Base-by-base conservation (phyloP, 2,888 invertebrate species). In the Zele albiditarsus region DNA sequence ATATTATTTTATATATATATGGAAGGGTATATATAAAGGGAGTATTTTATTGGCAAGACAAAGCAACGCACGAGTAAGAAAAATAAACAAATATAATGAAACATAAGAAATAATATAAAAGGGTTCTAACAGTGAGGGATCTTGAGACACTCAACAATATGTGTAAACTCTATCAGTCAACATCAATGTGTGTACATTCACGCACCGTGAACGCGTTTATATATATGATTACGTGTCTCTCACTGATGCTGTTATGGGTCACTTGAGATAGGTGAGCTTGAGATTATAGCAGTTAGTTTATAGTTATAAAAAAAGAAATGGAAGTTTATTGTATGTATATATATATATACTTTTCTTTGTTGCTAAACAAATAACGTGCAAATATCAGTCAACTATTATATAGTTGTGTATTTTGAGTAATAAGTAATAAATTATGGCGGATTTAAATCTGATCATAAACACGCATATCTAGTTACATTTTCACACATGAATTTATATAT, bases 241-340 rank as follows among this genome's bases (percentile, higher is more conserved):
- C 20, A 20, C 53, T 53, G 53, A 53, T 53, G 75, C 38, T 73
- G 79, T 83, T 82, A 82, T 82, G 81, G 81, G 81, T 82, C 82
- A 83, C 76, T 82, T 82, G 79, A 83, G 81, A 82, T 84, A 81
- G 80, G 80, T 80, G 81, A 84, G 81, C 78, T 78, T 77, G 79
- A 82, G 82, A 82, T 84, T 82, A 81, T 79, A 38, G 71, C 73
- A 70, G 67, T 76, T 38, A 12, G 38, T 38, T 38, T 38, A 38
- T 38, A 12, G 38, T 38, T 38, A 12, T 38, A 12, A 4, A 38
- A 12, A 38, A 38, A 38, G 12, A 38, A 38, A 78, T 75, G 77
- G 72, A 71, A 81, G 57, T 74, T 74, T 66, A 62, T 65, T 38
- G 14, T 10, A 27, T 23, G 8, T 46, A 14, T 53, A 53, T 20